phyloP scores from a whole-genome alignment of 2,888 invertebrate species.

The Cheilosia vulpina region DNA sequence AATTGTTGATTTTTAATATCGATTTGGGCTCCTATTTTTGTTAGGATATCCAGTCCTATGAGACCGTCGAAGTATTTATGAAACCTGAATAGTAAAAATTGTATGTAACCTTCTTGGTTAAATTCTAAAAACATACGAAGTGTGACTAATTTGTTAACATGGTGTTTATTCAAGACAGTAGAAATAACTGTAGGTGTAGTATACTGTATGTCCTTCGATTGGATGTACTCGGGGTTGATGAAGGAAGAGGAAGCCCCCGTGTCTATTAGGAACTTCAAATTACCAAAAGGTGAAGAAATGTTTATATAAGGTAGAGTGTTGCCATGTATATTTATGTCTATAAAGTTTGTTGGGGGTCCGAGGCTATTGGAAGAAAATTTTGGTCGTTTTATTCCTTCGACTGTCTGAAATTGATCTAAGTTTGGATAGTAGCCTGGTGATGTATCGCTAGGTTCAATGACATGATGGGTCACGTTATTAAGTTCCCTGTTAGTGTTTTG shows the following conservation, averaged over 20 bases:
- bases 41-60: slow-evolving; percentile 3
- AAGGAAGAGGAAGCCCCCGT: slow-evolving; percentile 52
- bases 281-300: slow-evolving; percentile 42
- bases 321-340: slow-evolving; percentile 45
- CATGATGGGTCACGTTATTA: slow-evolving; percentile 3
- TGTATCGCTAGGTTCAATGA: slow-evolving; percentile 5
- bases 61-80: slow-evolving; percentile 15
- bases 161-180: slow-evolving; percentile 1
- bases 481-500: slow-evolving; percentile 19
- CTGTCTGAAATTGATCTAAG: slow-evolving; percentile 25
- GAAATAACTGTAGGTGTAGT: neutral
- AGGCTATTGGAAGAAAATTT: no score
- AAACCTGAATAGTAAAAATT: slow-evolving; percentile 7
- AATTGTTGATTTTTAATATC: slow-evolving; percentile 16
- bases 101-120: slow-evolving; percentile 4
- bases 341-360: slow-evolving; percentile 20
- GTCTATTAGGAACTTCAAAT: slow-evolving; percentile 48
- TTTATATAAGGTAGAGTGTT: slow-evolving; percentile 48
- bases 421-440: slow-evolving; percentile 10
- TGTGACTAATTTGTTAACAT: neutral
- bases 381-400: slow-evolving; percentile 6
- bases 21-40: slow-evolving; percentile 17
- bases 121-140: slow-evolving; percentile 8
- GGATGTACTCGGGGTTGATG: slow-evolving; percentile 34
- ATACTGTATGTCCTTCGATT: slow-evolving; percentile 6